Base-by-base conservation (phyloP, 2,888 invertebrate species). In the Pterostichus niger region DNA sequence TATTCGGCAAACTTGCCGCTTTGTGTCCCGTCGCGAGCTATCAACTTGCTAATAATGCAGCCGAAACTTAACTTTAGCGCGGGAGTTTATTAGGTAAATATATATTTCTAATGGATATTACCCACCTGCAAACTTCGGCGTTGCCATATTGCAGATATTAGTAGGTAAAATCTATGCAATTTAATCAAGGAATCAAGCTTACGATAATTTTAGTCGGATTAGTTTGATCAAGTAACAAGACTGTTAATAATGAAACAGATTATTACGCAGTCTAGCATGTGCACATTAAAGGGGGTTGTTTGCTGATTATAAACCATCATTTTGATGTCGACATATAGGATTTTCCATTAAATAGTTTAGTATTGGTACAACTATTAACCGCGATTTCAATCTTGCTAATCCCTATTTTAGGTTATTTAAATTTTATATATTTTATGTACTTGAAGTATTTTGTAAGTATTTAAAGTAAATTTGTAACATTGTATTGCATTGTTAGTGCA, bases 171-270 rank as follows among this genome's bases (percentile, higher is more conserved):
- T 46, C 71, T 46, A 33, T 52, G 52, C 75, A 54, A 75, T 75
- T 75, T 75, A 75, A 75, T 75, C 75, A 75, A 33, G 54, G 54
- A 31, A 75, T 73, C 73, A 73, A 73, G 24, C 46, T 49, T 46
- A 46, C 33, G 75, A 75, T 75, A 75, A 75, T 75, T 75, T 75
- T 75, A 75, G 31, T 13, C 7, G 54, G 75, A 75, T 75, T 75
- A 75, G 75, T 75, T 75, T 75, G 75, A 75, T 75, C 75, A 54
- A 75, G 75, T 54, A 75, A 52, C 52, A 75, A 75, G 75, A 13
- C 33, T 75, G 54, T 75, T 52, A 75, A 52, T 75, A 75, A 75
- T 75, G 52, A 52, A 52, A 75, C 54, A 54, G 49, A 75, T 75
- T 75, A 75, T 33, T 17, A 17, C 46, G 5, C 10, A 10, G 6